Evolutionary conservation across 2,113 vertebrate species (phyloP).

Genomic region (Stigmatopora nigra): DNA sequence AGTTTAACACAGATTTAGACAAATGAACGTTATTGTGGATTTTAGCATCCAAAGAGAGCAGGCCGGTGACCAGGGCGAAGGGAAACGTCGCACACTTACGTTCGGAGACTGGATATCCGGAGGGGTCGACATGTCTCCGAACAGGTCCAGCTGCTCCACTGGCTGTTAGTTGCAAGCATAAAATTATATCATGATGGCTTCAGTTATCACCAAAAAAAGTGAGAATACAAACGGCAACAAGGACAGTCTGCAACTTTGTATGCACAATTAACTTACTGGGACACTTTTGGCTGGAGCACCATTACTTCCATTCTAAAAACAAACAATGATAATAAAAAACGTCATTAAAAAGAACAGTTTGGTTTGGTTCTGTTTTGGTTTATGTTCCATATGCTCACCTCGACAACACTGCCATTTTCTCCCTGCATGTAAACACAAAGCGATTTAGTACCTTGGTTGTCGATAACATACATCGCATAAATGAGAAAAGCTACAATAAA

Average conservation of each 20-base stretch:
- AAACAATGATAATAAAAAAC: not conserved
- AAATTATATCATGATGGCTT: not conserved
- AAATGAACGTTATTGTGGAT: not conserved
- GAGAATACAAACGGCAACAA: too few species aligned
- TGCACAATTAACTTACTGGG: conserved; percentile 57
- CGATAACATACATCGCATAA: too few species aligned
- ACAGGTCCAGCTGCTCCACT: conserved; percentile 84
- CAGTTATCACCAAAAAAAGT: not conserved
- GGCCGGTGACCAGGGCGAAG: conserved; percentile 12
- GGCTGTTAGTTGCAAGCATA: conserved; percentile 67
- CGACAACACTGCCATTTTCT: conserved; percentile 55
- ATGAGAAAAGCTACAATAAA: too few species aligned
- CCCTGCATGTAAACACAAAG: conserved; percentile 48
- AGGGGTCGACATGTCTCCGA: conserved; percentile 95
- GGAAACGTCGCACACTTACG: conserved; percentile 72
- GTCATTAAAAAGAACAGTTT: not conserved
- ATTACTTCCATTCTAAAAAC: conserved; percentile 75
- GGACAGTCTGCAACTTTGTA: too few species aligned
- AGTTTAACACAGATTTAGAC: conserved; percentile 23
- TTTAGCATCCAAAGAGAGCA: not conserved
- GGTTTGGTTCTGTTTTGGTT: not conserved
- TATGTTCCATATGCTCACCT: conserved; percentile 48
- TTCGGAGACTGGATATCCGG: conserved; percentile 81
- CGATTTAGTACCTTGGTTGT: too few species aligned
- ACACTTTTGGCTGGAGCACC: conserved; percentile 58